Evolutionary conservation across 2,888 invertebrate genomes (phyloP).

Genomic region (Torymus auratus): DNA sequence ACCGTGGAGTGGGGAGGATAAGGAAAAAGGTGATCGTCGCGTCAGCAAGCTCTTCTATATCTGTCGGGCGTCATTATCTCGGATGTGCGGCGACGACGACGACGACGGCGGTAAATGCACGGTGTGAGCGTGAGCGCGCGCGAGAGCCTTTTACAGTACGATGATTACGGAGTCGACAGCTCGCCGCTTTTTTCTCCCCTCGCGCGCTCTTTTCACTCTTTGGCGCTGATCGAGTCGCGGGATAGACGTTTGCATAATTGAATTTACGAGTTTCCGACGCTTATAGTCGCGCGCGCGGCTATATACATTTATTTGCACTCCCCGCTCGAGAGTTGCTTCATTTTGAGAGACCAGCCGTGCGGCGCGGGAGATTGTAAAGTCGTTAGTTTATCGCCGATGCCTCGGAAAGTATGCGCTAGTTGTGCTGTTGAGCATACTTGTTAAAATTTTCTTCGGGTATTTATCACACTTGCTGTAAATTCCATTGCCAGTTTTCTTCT

Average conservation of each 20-base stretch:
- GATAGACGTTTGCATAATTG: conserved; percentile 55
- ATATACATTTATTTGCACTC: conserved; percentile 42
- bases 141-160: conserved; percentile 26
- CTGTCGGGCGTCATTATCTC: conserved; percentile 53
- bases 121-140: background rate
- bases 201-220: background rate
- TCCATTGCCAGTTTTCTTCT: background rate
- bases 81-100: conserved; percentile 15
- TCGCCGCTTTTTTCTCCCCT: background rate
- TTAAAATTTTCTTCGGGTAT: conserved; percentile 20
- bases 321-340: conserved; percentile 7
- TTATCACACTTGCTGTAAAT: background rate
- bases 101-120: conserved; percentile 20
- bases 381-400: conserved; percentile 27
- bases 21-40: conserved; percentile 8
- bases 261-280: conserved; percentile 45
- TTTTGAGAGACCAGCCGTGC: conserved; percentile 1
- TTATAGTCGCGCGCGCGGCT: background rate
- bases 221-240: conserved; percentile 10
- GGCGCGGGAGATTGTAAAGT: conserved; percentile 28
- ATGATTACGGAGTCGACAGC: conserved; percentile 36
- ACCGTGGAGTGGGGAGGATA: background rate
- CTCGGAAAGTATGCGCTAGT: background rate
- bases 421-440: conserved; percentile 11
- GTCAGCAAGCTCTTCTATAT: conserved; percentile 24